These are phyloP conservation scores for Exaiptasia diaphana DNA, from an alignment of 64 coral and sea anemone genomes.

Conservation along the genomic window DNA sequence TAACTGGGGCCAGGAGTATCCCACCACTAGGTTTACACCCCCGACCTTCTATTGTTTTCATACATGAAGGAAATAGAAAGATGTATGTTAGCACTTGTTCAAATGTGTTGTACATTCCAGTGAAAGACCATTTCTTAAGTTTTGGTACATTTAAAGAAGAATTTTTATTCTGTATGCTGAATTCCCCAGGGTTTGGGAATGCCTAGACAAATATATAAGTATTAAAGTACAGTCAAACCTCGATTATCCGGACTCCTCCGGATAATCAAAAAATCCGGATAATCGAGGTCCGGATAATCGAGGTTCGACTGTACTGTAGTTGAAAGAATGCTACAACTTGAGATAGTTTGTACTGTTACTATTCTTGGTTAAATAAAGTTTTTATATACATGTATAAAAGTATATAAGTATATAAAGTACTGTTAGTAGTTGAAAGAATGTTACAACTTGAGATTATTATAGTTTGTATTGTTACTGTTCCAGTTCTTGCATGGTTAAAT, in stretches of 20 bases:
- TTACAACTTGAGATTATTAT: slow-evolving; percentile 35
- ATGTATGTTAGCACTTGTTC: slow-evolving; percentile 64
- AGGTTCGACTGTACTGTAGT: too few species aligned
- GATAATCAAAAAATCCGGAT: too few species aligned
- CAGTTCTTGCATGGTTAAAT: slow-evolving; percentile 24
- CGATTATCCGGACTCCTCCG: slow-evolving; percentile 4
- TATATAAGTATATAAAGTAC: too few species aligned
- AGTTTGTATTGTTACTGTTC: slow-evolving; percentile 44
- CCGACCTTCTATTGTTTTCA: slow-evolving; percentile 50
- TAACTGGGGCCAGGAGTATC: slow-evolving; percentile 47
- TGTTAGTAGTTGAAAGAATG: slow-evolving; percentile 17
- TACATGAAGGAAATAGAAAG: slow-evolving; percentile 64
- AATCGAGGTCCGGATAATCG: too few species aligned
- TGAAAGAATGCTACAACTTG: slow-evolving; percentile 30
- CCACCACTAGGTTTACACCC: slow-evolving; percentile 56
- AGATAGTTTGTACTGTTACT: slow-evolving; percentile 22
- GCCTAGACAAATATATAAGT: slow-evolving; percentile 19
- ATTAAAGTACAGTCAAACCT: not conserved
- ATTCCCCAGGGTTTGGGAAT: slow-evolving; percentile 60
- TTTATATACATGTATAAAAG: slow-evolving; percentile 25
- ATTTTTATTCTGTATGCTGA: slow-evolving; percentile 65
- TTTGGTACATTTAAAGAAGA: slow-evolving; percentile 67
- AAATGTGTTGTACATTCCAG: slow-evolving; percentile 54
- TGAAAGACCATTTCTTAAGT: slow-evolving; percentile 56
- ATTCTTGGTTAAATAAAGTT: slow-evolving; percentile 20